Percentiles rank a stretch among this genome's conserved stretches.
Evolutionary conservation across 2,797 vertebrate genomes (phyloP).

Genomic region (Pangasius krempfi): DNA sequence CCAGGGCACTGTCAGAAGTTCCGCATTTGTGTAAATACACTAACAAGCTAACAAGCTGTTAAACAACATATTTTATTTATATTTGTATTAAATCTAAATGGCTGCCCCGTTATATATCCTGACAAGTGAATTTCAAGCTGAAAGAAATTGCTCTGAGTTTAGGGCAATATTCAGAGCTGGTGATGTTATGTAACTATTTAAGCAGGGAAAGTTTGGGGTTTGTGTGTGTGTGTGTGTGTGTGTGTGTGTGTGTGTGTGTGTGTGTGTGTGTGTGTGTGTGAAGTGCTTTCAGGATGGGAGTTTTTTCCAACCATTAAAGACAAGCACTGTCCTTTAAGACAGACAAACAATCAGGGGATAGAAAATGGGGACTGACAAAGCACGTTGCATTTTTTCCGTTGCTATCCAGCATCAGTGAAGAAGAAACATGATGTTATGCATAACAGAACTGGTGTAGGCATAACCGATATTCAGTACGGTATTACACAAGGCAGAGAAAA

Average conservation of each 20-base stretch:
- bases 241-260: too few species aligned
- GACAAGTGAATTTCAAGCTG: neutral
- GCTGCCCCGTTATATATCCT: neutral
- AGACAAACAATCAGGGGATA: neutral
- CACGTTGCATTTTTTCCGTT: neutral
- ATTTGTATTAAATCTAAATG: neutral
- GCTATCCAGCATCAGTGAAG: neutral
- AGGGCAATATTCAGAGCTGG: neutral
- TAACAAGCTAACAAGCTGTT: neutral
- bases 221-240: too few species aligned
- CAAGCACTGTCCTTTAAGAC: neutral
- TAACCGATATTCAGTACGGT: neutral
- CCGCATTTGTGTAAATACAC: neutral
- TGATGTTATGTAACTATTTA: neutral
- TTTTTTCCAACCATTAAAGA: neutral
- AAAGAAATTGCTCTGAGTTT: neutral
- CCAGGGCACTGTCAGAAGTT: neutral
- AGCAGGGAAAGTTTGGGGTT: neutral
- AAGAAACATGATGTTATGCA: neutral
- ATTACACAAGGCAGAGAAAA: slow-evolving; percentile 4
- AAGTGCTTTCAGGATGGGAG: neutral
- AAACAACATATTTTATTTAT: neutral
- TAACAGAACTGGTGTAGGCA: too few species aligned
- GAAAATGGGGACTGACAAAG: neutral
- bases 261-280: neutral